Conservation (phyloP, 2,797 vertebrate genomes). For the Manis crassicaudata region DNA sequence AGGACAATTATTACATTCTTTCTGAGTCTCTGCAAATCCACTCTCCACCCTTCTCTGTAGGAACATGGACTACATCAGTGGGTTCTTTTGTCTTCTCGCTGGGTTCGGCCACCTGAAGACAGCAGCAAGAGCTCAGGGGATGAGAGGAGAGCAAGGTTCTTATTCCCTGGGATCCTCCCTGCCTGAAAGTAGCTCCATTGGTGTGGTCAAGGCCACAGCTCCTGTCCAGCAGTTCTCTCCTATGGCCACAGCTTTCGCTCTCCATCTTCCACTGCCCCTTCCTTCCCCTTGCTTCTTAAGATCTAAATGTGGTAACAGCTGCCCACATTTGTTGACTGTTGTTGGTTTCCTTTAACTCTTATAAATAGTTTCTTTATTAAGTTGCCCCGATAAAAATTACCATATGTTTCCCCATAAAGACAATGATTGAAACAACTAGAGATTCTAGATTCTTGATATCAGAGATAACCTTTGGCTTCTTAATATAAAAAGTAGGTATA, state of each 20-base stretch:
- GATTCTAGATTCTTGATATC: not conserved
- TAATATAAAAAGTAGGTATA: not conserved
- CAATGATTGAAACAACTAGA: not conserved
- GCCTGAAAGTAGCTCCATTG: not conserved
- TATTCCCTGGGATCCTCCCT: not conserved
- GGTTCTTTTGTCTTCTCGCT: not conserved
- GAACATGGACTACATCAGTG: not conserved
- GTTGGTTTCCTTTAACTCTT: not conserved
- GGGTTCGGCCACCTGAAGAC: not conserved
- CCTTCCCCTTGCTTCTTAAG: not conserved
- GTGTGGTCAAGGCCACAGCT: not conserved
- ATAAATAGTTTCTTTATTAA: conserved; percentile 12
- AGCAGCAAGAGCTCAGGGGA: not conserved
- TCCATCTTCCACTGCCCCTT: not conserved
- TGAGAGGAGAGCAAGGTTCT: not conserved
- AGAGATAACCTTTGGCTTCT: conserved; percentile 32
- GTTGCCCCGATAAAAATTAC: not conserved
- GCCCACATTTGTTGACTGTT: not conserved
- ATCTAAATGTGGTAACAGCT: not conserved
- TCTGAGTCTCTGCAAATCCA: not conserved
- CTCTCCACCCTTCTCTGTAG: not conserved
- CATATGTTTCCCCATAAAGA: not conserved
- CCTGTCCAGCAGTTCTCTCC: not conserved
- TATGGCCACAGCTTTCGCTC: not conserved
- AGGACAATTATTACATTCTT: not conserved